Conservation (phyloP, 2,888 invertebrate genomes). For the Drosophila infuscata region DNA sequence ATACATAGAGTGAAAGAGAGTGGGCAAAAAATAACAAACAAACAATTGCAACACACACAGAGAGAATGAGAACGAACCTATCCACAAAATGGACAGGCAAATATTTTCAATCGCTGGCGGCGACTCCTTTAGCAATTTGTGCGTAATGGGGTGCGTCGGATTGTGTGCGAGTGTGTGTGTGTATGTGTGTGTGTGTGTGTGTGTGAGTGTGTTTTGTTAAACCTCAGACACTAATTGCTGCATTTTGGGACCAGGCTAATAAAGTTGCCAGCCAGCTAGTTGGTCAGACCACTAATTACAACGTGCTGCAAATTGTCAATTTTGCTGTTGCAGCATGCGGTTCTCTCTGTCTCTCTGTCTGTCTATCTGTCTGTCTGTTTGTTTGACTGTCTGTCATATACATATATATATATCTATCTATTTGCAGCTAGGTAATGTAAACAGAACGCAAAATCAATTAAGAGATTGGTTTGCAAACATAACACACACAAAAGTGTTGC, state of each 20-base stretch:
- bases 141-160: constrained; percentile 63
- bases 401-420: constrained; percentile 9
- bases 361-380: background rate
- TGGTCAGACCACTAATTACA: constrained; percentile 56
- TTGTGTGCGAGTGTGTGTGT: background rate
- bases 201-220: constrained; percentile 48
- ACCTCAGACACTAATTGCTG: constrained; percentile 77
- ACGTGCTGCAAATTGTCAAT: constrained; percentile 63
- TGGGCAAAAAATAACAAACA: constrained; percentile 21
- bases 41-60: constrained; percentile 16
- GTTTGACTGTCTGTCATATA: constrained; percentile 11
- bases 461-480: constrained; percentile 19
- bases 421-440: constrained; percentile 21
- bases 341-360: constrained; percentile 1
- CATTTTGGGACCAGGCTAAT: constrained; percentile 57
- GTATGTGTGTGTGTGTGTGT: background rate
- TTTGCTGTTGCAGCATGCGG: constrained; percentile 51
- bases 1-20: background rate
- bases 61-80: constrained; percentile 16
- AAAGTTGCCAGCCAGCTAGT: constrained; percentile 38
- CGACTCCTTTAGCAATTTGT: constrained; percentile 58
- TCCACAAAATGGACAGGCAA: constrained; percentile 59
- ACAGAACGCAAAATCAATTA: constrained; percentile 50
- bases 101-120: constrained; percentile 68
- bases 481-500: constrained; percentile 8